Evolutionary conservation across 2,113 vertebrate genomes (phyloP), one percentile per base, ranked within the genome.

Genomic region (Picathartes gymnocephalus): DNA sequence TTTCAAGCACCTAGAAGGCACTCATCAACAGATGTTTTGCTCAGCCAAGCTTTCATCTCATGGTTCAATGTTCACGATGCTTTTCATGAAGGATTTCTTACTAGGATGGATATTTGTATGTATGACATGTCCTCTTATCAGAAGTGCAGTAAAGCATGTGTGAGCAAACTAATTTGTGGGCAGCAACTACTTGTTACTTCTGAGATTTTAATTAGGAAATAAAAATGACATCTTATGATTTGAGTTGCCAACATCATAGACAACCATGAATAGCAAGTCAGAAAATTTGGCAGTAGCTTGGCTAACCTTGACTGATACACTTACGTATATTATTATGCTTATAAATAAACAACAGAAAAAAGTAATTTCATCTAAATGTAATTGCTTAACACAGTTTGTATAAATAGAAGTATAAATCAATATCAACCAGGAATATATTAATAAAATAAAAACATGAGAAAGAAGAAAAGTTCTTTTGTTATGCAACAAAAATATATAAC

Each of bases 191-290:
- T 91, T 95, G 77, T 69, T 95, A 83, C 54, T 83, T 86, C 83
- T 91, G 68, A 74, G 77, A 39, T 7, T 68, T 90, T 84, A 94
- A 95, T 92, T 89, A 92, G 69, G 72, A 86, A 91, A 86, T 44
- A 81, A 91, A 95, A 95, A 71, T 74, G 60, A 57, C 51, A 84
- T 53, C n/a, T 73, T 86, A 48, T 33, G 30, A 71, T 88, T 86
- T 68, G 48, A 71, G 53, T 68, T 93, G 86, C 69, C 77, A 78
- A 6, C 60, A 78, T 83, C n/a, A n/a, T 10, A 86, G 71, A 50
- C 53, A 71, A 64, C 60, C 15, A 56, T 11, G 21, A 81, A 74
- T 37, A 86, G 33, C 69, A 83, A 86, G 56, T 51, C 68, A 88
- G 73, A 69, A 95, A 86, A 82, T 61, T 22, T 94, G 91, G 35